These are phyloP conservation scores for Streptopelia turtur DNA, from an alignment of 2,797 vertebrate genomes.

Conservation along the genomic window DNA sequence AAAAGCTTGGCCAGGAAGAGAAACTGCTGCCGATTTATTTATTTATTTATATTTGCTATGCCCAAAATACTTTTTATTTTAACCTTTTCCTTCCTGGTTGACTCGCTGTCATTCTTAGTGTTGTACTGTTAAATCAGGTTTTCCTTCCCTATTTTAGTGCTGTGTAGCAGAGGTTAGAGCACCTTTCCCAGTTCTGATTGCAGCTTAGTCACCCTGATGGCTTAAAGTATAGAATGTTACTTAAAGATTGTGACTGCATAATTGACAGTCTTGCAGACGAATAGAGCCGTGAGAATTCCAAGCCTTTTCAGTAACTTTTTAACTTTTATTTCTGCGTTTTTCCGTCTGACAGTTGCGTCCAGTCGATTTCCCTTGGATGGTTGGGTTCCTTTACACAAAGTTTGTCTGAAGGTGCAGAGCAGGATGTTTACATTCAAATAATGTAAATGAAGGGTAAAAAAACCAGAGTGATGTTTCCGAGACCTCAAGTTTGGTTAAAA, in stretches of 20 bases:
- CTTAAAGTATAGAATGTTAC: slow-evolving; percentile 39
- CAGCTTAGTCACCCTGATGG: slow-evolving; percentile 18
- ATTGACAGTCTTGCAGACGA: background rate
- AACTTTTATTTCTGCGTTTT: slow-evolving; percentile 27
- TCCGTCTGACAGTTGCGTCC: background rate
- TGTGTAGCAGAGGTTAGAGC: background rate
- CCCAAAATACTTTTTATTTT: slow-evolving; percentile 34
- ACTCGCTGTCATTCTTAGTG: background rate
- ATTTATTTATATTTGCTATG: slow-evolving; percentile 29
- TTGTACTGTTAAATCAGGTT: background rate
- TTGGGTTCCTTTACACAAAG: background rate
- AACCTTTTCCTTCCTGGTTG: background rate
- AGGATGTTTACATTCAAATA: slow-evolving; percentile 35
- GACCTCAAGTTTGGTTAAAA: background rate
- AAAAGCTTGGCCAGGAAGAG: slow-evolving; percentile 42
- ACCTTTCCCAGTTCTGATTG: slow-evolving; percentile 9
- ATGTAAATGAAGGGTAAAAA: background rate
- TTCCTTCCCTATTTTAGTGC: background rate
- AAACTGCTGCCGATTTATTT: slow-evolving; percentile 29
- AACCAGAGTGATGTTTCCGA: background rate
- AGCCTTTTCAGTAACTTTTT: slow-evolving; percentile 39
- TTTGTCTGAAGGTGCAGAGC: slow-evolving; percentile 4
- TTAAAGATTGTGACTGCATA: slow-evolving; percentile 41
- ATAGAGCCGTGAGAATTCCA: slow-evolving; percentile 19
- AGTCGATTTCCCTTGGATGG: background rate